Evolutionary conservation across 2,113 vertebrate genomes (phyloP), one percentile per base, ranked within the genome.

Genomic region (Corythornis madagascariensis): DNA sequence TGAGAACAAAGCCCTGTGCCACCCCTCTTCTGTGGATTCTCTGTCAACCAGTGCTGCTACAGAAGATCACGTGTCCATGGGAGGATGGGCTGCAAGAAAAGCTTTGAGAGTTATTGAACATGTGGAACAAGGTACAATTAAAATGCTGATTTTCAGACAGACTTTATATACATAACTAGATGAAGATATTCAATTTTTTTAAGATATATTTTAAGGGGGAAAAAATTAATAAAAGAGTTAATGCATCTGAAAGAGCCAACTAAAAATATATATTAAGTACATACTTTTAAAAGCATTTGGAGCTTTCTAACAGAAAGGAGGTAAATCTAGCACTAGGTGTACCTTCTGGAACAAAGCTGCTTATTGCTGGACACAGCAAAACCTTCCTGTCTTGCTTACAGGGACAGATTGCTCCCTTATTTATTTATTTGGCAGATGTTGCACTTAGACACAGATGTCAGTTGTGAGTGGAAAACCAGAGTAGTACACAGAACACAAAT

Each of bases 51-150:
- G 99, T 13, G 99, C 99, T 31, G 99, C 99, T 83, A 99, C 99
- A 0, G 99, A 99, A 93, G 99, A 99, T 94, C 99, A 99, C 0
- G 99, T 99, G 73, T 99, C 99, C 73, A 99, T 99, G 99, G 99
- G 99, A 90, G 99, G 99, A 92, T 99, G 99, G 99, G 99, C 99
- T n/a, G 99, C 99, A 9, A 98, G 99, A 85, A 99, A 99, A 94
- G 98, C 99, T 55, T 97, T 99, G 91, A 97, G 98, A 96, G 99
- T 99, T 64, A 96, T 99, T 48, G 99, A 99, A 94, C 98, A 99
- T 0, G 99, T 99, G 69, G 99, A 99, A 73, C 99, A 99, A 98
- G 99, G 99, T 99, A 97, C 92, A 59, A 33, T 72, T 40, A 50
- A 79, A 83, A 71, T 16, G 16, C 21, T 76, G 19, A 28, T 82